Percentiles rank a stretch among this genome's conserved stretches.
Conservation (phyloP, 2,113 vertebrate genomes). For the Natator depressus region DNA sequence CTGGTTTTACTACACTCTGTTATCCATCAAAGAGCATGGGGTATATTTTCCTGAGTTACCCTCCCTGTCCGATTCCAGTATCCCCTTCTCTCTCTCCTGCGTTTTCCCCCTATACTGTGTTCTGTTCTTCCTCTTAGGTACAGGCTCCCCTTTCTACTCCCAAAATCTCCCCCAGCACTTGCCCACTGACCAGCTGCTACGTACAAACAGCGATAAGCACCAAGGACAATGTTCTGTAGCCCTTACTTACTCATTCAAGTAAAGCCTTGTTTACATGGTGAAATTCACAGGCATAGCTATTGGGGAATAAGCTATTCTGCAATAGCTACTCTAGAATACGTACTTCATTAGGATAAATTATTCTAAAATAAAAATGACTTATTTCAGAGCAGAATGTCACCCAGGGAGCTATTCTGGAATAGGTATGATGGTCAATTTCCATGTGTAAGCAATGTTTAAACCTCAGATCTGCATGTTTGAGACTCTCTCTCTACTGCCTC, state of each 20-base stretch:
- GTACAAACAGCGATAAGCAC: background rate
- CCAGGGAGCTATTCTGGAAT: background rate
- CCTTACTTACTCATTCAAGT: too few relatives aligned
- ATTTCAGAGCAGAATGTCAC: background rate
- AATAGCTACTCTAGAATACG: background rate
- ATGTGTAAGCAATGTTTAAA: background rate
- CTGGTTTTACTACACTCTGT: background rate
- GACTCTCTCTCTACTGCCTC: background rate
- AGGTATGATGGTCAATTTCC: background rate
- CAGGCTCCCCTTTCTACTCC: background rate
- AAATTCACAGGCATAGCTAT: background rate
- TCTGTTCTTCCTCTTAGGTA: background rate
- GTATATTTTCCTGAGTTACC: background rate
- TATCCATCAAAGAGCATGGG: background rate
- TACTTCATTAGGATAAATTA: background rate
- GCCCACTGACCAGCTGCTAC: constrained; percentile 9
- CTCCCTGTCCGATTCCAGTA: background rate
- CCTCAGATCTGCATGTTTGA: background rate
- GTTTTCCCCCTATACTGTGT: background rate
- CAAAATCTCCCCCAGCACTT: constrained; percentile 2
- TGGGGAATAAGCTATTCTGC: background rate
- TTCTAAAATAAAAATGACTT: too few relatives aligned
- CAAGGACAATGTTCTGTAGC: background rate
- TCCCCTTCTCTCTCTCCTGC: background rate
- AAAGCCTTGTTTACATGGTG: too few relatives aligned